Evolutionary conservation across 2,888 invertebrate genomes (phyloP).

Genomic region (Sarcophaga variegata): DNA sequence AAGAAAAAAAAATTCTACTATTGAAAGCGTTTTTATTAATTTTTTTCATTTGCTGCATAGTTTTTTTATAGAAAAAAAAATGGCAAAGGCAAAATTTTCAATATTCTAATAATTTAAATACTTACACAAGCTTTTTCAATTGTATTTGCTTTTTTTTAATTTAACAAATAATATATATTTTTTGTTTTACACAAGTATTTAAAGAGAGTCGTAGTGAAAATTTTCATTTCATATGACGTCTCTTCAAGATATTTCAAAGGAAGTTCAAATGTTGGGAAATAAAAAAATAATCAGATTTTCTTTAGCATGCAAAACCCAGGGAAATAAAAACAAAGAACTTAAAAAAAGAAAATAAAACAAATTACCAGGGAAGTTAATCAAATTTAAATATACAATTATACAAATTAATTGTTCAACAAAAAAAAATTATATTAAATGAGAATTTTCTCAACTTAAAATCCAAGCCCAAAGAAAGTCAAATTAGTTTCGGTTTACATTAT

Average conservation of each 20-base stretch:
- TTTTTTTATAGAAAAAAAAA: slow-evolving; percentile 34
- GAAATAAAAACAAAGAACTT: not conserved
- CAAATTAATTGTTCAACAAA: not conserved
- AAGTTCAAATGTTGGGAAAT: slow-evolving; percentile 12
- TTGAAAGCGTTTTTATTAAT: slow-evolving; percentile 57
- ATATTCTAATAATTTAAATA: slow-evolving; percentile 70
- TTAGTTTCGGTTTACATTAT: not conserved
- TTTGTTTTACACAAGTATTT: slow-evolving; percentile 8
- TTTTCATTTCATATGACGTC: not conserved
- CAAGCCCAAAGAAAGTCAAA: slow-evolving; percentile 8
- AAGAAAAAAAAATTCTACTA: slow-evolving; percentile 41
- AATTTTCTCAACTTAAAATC: slow-evolving; percentile 5
- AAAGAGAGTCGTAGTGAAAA: slow-evolving; percentile 6
- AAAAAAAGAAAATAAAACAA: slow-evolving; percentile 13
- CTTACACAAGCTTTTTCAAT: slow-evolving; percentile 75
- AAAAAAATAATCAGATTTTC: not conserved
- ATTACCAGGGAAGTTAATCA: not conserved
- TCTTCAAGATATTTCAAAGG: not conserved
- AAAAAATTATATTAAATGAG: slow-evolving; percentile 11
- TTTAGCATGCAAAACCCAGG: slow-evolving; percentile 45
- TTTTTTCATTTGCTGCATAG: slow-evolving; percentile 63
- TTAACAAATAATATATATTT: slow-evolving; percentile 67
- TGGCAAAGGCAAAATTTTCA: slow-evolving; percentile 35
- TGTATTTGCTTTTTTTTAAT: not conserved
- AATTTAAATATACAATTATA: not conserved